Base-by-base conservation (phyloP, 2,797 vertebrate genomes). In the Scolopax rusticola region DNA sequence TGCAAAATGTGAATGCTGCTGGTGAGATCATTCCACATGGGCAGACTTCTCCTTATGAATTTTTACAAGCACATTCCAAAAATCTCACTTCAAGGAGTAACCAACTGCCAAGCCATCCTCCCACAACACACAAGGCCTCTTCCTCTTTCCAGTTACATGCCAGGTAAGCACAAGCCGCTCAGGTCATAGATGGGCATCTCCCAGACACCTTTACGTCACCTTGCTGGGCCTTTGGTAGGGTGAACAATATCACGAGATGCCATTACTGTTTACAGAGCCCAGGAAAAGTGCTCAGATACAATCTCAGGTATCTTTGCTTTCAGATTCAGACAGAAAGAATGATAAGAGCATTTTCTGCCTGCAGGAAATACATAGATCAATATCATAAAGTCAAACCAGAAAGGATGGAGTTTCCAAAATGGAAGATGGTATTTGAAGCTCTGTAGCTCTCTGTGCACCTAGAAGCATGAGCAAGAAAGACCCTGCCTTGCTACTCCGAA, bases 1-100 rank as follows among this genome's bases (percentile, higher is more conserved):
- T 41, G n/a, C 68, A 89, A 92, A 91, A 94, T 57, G 25, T 48
- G 78, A 92, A 77, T 65, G 50, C 92, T 94, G 91, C 64, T 95
- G 81, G 45, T 94, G 88, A 92, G 48, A 91, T 90, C 70, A 95
- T 78, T 87, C 71, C 41, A 81, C 69, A 85, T 9, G 15, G 86
- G 60, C 81, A 89, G 45, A 61, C 38, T 75, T 87, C n/a, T 91
- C 59, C 38, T 77, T 21, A 59, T 9, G 53, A 85, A 57, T 77
- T 90, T 95, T 86, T 67, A 64, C 36, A 88, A 65, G 33, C 40
- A 74, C 6, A 15, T 53, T 89, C 47, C 67, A 91, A 90, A 91
- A 91, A 50, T 32, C 40, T 84, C 80, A 56, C 63, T 90, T 86
- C 33, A 84, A 83, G 80, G 95, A 93, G 43, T 48, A 94, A 51